A percentile compares a stretch with the other conserved stretches of the same genome.
Conservation (phyloP, 1,140 invertebrate genomes). For the Chymomyza costata region DNA sequence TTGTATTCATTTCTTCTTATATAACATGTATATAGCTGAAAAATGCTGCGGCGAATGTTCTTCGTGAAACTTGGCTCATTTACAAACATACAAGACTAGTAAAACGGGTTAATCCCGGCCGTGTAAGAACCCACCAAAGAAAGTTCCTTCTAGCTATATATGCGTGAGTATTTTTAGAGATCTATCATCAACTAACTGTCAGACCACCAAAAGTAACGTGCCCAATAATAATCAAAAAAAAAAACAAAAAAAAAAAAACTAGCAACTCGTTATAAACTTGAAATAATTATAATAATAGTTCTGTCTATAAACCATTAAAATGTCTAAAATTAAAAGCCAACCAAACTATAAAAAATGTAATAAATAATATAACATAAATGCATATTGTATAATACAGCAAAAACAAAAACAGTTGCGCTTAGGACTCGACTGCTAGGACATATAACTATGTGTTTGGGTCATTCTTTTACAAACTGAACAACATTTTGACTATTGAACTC, state of each 20-base stretch:
- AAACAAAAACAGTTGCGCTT: no score
- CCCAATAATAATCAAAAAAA: slow-evolving; percentile 8
- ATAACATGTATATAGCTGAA: slow-evolving; percentile 85
- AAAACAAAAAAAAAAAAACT: slow-evolving; percentile 2
- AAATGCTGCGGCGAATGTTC: slow-evolving; percentile 99
- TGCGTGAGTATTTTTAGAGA: slow-evolving; percentile 86
- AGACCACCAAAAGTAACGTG: slow-evolving; percentile 26
- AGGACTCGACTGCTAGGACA: no score
- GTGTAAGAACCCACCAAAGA: slow-evolving; percentile 98
- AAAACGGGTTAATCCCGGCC: slow-evolving; percentile 95
- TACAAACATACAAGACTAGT: slow-evolving; percentile 99
- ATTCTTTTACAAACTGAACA: no score
- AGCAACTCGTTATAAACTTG: no score
- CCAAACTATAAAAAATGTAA: slow-evolving; percentile 24
- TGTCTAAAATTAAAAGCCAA: slow-evolving; percentile 9
- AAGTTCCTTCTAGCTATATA: slow-evolving; percentile 99
- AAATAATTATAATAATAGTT: no score
- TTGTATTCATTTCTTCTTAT: slow-evolving; percentile 71
- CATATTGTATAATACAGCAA: slow-evolving; percentile 6
- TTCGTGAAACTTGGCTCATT: slow-evolving; percentile 99
- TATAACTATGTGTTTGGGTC: no score
- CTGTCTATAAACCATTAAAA: no score
- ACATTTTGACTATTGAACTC: no score
- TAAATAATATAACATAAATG: slow-evolving; percentile 20
- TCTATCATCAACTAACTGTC: slow-evolving; percentile 65